Conservation (phyloP, 2,797 vertebrate genomes). For the Cryptoprocta ferox region DNA sequence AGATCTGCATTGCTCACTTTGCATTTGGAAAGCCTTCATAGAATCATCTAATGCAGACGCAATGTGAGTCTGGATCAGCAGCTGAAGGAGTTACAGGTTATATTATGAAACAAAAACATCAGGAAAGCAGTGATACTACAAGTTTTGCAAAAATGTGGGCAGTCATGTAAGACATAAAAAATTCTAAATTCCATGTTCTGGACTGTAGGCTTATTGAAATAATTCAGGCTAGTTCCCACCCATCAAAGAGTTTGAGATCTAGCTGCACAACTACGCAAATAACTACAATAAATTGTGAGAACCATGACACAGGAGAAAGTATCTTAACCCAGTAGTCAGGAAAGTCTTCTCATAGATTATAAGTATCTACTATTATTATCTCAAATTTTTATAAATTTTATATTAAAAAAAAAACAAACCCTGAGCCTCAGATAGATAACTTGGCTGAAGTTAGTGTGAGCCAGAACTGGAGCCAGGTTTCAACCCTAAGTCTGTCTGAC, state of each 20-base stretch:
- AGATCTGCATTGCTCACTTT: constrained; percentile 13
- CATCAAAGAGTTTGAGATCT: not conserved
- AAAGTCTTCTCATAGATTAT: constrained; percentile 34
- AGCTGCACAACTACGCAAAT: not conserved
- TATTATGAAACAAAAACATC: not conserved
- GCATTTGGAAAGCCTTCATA: constrained; percentile 24
- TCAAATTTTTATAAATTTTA: not conserved
- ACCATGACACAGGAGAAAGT: not conserved
- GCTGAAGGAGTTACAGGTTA: not conserved
- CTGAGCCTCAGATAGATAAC: constrained; percentile 8
- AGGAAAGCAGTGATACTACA: not conserved
- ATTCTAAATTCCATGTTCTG: not conserved
- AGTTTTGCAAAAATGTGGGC: not conserved
- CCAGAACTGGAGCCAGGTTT: constrained; percentile 17
- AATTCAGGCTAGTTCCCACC: not conserved
- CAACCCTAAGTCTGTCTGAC: not conserved
- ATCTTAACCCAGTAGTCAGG: constrained; percentile 13
- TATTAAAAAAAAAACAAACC: not conserved
- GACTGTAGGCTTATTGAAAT: constrained; percentile 19
- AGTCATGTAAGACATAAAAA: not conserved
- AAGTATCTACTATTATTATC: constrained; percentile 32
- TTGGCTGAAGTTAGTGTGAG: not conserved
- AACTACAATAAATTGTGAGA: constrained; percentile 11
- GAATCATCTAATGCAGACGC: constrained; percentile 9
- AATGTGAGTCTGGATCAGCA: constrained; percentile 23